Conservation (phyloP, 2,888 invertebrate genomes). For the Tachina lurida region DNA sequence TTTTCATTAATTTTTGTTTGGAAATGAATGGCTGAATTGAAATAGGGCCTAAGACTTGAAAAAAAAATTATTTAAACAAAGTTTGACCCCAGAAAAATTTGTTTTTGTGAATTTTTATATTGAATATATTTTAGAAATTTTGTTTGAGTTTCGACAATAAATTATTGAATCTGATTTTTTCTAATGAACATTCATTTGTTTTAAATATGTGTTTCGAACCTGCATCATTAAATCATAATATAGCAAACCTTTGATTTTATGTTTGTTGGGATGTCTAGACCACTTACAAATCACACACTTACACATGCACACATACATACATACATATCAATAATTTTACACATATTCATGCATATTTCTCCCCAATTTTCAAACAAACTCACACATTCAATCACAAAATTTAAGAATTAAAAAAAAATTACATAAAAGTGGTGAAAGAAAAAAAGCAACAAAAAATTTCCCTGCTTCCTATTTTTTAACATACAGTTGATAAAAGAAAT, state of each 20-base stretch:
- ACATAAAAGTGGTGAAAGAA: constrained; percentile 6
- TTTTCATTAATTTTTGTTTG: too few species aligned
- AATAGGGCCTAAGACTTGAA: too few species aligned
- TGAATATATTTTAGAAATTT: too few species aligned
- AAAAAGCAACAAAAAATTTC: constrained; percentile 37
- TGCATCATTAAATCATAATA: background rate
- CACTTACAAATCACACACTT: background rate
- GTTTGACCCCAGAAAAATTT: too few species aligned
- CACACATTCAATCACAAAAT: constrained; percentile 4
- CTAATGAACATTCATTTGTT: too few species aligned
- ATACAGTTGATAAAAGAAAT: constrained; percentile 78
- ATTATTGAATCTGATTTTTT: too few species aligned
- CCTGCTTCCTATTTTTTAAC: constrained; percentile 68
- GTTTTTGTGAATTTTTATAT: too few species aligned
- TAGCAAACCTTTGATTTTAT: background rate
- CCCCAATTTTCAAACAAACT: background rate
- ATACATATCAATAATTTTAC: background rate
- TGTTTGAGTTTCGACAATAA: too few species aligned
- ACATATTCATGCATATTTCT: background rate
- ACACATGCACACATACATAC: background rate
- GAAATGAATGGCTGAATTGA: too few species aligned
- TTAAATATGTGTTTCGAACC: too few species aligned
- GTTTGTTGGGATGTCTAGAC: background rate
- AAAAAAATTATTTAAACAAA: too few species aligned
- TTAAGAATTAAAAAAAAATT: background rate